Evolutionary conservation across 2,888 invertebrate genomes (phyloP).

Genomic region (Invenusta paracnida): DNA sequence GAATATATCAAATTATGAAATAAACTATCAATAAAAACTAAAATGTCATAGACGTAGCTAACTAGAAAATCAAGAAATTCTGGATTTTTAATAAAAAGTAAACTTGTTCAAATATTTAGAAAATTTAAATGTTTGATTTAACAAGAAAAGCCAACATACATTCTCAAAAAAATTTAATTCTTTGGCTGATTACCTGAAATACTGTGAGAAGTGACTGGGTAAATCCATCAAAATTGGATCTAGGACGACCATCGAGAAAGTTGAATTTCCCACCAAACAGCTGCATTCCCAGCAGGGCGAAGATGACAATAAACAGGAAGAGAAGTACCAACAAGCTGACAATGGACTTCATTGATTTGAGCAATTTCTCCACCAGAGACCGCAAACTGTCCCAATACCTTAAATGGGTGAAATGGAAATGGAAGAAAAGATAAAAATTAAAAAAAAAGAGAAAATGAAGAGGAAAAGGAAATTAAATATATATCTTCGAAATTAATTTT

Average conservation of each 20-base stretch:
- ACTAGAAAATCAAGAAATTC: too few species aligned
- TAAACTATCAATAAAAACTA: too few species aligned
- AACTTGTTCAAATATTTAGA: too few species aligned
- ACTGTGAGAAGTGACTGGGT: slow-evolving; percentile 96
- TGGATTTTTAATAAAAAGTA: too few species aligned
- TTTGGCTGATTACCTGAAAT: slow-evolving; percentile 74
- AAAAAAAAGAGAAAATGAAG: not conserved
- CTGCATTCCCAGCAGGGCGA: slow-evolving; percentile 97
- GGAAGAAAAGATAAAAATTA: not conserved
- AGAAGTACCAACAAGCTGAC: slow-evolving; percentile 89
- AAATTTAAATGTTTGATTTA: too few species aligned
- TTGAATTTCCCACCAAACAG: slow-evolving; percentile 98
- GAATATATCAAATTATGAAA: not conserved
- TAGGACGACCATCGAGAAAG: slow-evolving; percentile 68
- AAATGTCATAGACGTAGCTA: too few species aligned
- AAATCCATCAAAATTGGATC: slow-evolving; percentile 96
- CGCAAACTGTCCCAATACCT: slow-evolving; percentile 97
- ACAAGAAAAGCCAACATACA: too few species aligned
- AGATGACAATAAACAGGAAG: slow-evolving; percentile 98
- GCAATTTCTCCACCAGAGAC: slow-evolving; percentile 90
- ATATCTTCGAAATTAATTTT: too few species aligned
- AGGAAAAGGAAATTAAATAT: too few species aligned
- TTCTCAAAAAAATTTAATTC: not conserved
- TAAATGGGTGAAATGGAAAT: too few species aligned
- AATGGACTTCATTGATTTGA: slow-evolving; percentile 98